Evolutionary conservation across 2,888 invertebrate species (phyloP).

Genomic region (Lasioglossum villosulum): DNA sequence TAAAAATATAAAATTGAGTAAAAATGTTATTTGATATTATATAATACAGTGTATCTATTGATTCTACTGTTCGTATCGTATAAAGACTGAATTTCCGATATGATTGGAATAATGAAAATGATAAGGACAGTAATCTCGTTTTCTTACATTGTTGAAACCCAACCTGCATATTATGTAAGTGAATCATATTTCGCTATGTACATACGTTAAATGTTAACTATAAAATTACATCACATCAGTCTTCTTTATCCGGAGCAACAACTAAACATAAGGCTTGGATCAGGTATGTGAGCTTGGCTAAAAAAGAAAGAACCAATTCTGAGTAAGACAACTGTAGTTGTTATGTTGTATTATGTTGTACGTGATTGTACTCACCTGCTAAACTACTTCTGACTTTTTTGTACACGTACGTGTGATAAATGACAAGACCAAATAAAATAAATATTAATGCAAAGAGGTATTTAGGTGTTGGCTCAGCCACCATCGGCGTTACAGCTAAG

Average conservation of each 20-base stretch:
- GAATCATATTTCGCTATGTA: conserved; percentile 36
- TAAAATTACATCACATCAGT: conserved; percentile 61
- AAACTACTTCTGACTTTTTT: conserved; percentile 88
- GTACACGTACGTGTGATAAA: conserved; percentile 92
- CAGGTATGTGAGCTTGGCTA: conserved; percentile 88
- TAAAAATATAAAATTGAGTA: conserved; percentile 35
- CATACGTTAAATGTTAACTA: conserved; percentile 44
- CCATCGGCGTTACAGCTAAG: conserved; percentile 90
- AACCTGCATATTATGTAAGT: conserved; percentile 2
- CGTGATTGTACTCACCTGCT: conserved; percentile 86
- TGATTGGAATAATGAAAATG: conserved; percentile 12
- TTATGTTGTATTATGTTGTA: neutral
- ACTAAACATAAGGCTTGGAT: conserved; percentile 89
- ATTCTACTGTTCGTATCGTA: conserved; percentile 23
- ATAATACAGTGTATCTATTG: conserved; percentile 14
- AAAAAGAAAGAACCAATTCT: conserved; percentile 64
- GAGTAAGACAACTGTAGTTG: neutral
- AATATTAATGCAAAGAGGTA: conserved; percentile 91
- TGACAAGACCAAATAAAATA: conserved; percentile 88
- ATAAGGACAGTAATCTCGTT: conserved; percentile 28
- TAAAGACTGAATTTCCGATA: conserved; percentile 28
- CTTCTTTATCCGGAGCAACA: conserved; percentile 86
- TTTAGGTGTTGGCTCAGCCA: conserved; percentile 90
- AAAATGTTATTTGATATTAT: conserved; percentile 24
- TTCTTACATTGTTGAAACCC: conserved; percentile 13